phyloP scores from a whole-genome alignment of 2,113 vertebrate genomes.

The Festucalex cinctus region DNA sequence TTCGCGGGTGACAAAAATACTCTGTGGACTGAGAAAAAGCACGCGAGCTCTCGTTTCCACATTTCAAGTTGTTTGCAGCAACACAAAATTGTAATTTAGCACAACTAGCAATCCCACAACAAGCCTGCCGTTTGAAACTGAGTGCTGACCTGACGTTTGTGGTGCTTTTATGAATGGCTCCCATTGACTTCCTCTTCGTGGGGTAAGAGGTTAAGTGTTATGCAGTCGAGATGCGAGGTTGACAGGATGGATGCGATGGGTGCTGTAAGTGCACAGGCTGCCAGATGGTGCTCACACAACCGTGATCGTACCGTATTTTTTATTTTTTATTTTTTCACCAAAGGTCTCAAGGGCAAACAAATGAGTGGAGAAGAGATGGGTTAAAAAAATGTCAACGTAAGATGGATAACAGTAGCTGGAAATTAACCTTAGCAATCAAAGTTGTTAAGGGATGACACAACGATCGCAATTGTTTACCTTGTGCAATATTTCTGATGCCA shows the following conservation, averaged over 20 bases:
- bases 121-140: not conserved
- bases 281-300: constrained; percentile 76
- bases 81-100: too few species aligned
- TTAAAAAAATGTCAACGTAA: too few species aligned
- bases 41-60: too few species aligned
- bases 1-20: constrained; percentile 41
- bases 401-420: too few species aligned
- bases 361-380: constrained; percentile 8
- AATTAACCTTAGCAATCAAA: not conserved
- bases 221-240: constrained; percentile 21
- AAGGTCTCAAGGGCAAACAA: constrained; percentile 55
- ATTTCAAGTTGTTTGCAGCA: too few species aligned
- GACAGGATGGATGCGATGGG: constrained; percentile 51
- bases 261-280: constrained; percentile 60
- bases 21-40: constrained; percentile 7
- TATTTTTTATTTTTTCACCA: constrained; percentile 59
- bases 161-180: not conserved
- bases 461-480: not conserved
- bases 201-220: constrained; percentile 23
- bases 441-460: too few species aligned
- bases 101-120: too few species aligned
- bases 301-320: constrained; percentile 70
- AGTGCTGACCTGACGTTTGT: not conserved
- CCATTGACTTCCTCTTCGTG: not conserved
- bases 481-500: not conserved